phyloP scores from a whole-genome alignment of 2,797 vertebrate genomes.

The Pteronotus mesoamericanus region DNA sequence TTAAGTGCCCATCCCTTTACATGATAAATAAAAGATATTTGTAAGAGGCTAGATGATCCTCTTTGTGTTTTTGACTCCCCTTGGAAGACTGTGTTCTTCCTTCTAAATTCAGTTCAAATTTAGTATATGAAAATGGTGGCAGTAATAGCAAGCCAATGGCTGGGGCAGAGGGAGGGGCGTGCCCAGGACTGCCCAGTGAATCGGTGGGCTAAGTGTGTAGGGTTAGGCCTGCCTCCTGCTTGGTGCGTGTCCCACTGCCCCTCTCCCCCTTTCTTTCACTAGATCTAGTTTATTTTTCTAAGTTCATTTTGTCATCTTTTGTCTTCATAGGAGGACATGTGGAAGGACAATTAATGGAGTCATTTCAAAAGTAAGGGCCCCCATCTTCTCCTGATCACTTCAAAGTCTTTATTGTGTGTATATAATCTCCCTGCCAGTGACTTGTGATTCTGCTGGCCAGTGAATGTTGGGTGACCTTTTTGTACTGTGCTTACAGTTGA shows the following conservation, averaged over 20 bases:
- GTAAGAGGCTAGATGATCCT: not conserved
- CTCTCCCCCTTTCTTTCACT: not conserved
- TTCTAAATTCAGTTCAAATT: not conserved
- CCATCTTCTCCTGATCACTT: not conserved
- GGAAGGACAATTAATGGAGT: not conserved
- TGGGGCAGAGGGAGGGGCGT: not conserved
- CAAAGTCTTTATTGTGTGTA: not conserved
- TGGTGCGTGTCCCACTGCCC: not conserved
- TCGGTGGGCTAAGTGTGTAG: not conserved
- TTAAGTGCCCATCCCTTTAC: not conserved
- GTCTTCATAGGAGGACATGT: not conserved
- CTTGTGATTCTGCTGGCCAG: not conserved
- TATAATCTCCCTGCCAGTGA: not conserved
- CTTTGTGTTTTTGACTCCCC: not conserved
- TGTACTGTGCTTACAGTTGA: conserved; percentile 51
- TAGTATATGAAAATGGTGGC: not conserved
- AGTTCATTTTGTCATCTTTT: not conserved
- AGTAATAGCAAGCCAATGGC: not conserved
- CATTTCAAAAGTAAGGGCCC: not conserved
- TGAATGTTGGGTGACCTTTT: not conserved
- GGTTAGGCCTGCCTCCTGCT: too few relatives aligned
- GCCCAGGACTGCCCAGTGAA: not conserved
- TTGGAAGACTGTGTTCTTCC: not conserved
- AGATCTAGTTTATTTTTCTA: not conserved
- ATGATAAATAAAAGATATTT: not conserved